These are phyloP conservation scores for Chaunax sp. DNA, from an alignment of 2,797 vertebrate species.

Conservation along the genomic window DNA sequence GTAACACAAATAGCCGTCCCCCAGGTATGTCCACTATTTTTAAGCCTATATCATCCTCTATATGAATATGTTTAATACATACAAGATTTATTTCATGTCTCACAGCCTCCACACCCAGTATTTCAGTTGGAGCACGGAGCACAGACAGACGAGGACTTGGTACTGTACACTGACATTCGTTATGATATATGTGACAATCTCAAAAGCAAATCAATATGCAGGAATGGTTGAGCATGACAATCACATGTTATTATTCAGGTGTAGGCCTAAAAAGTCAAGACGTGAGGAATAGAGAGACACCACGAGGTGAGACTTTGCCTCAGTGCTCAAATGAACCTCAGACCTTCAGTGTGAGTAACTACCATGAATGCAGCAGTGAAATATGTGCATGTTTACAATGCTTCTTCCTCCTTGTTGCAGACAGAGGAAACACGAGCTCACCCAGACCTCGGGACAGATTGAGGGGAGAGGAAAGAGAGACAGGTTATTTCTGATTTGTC, in stretches of 20 bases:
- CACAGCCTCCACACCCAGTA: conserved; percentile 58
- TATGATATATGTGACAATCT: neutral
- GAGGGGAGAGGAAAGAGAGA: conserved; percentile 66
- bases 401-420: conserved; percentile 28
- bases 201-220: neutral
- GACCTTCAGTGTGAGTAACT: neutral
- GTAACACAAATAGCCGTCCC: conserved; percentile 60
- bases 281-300: conserved; percentile 74
- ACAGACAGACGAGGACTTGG: conserved; percentile 67
- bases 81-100: neutral
- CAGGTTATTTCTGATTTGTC: conserved; percentile 37
- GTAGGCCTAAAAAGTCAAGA: conserved; percentile 55
- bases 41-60: neutral
- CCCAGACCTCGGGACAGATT: conserved; percentile 59
- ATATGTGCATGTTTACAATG: neutral
- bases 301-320: conserved; percentile 58
- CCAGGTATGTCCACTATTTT: conserved; percentile 55
- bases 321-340: neutral
- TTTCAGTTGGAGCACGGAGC: conserved; percentile 60
- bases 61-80: neutral
- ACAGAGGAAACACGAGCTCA: conserved; percentile 60
- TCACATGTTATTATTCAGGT: conserved; percentile 35
- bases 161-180: conserved; percentile 18
- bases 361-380: neutral
- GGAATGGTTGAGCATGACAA: neutral